Percentiles rank a stretch among this genome's conserved stretches.
phyloP scores from a whole-genome alignment of 2,113 vertebrate species.

The Lepus americanus region DNA sequence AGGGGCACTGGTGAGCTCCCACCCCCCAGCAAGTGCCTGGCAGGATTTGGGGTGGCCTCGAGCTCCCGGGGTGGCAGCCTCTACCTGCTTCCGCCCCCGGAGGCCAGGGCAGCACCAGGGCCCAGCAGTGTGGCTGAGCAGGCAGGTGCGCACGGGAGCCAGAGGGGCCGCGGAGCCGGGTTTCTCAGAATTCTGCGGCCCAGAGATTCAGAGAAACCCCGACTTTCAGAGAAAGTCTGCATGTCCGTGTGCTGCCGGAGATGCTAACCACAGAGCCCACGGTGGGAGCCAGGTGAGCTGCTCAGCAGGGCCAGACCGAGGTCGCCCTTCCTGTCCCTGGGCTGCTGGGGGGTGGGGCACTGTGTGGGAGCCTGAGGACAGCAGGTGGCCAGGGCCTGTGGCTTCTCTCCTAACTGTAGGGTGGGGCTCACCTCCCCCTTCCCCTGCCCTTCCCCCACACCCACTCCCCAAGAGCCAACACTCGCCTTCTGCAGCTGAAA shows the following conservation, averaged over 20 bases:
- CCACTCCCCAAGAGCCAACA: too few relatives aligned
- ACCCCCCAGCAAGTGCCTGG: background rate
- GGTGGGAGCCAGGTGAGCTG: background rate
- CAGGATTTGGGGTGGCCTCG: too few relatives aligned
- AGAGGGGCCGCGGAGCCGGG: background rate
- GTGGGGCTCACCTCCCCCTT: too few relatives aligned
- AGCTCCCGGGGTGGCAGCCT: background rate
- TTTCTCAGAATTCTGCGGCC: slow-evolving; percentile 64
- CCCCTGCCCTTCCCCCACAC: too few relatives aligned
- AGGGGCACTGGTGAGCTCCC: background rate
- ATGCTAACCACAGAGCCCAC: slow-evolving; percentile 49
- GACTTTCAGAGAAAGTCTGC: slow-evolving; percentile 66
- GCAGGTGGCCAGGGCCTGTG: rapidly evolving
- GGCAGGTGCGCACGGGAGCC: too few relatives aligned
- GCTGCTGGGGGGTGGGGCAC: background rate
- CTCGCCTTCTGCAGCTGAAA: background rate
- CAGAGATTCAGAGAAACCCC: slow-evolving; percentile 63
- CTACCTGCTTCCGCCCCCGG: background rate
- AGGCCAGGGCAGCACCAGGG: background rate
- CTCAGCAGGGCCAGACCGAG: background rate
- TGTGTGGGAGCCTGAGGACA: rapidly evolving
- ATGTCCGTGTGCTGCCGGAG: background rate
- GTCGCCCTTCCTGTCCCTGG: background rate
- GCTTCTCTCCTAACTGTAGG: too few relatives aligned
- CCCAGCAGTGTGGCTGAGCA: background rate